Evolutionary conservation across 2,888 invertebrate genomes (phyloP), one percentile per base, ranked within the genome.

Genomic region (Smittia aterrima): DNA sequence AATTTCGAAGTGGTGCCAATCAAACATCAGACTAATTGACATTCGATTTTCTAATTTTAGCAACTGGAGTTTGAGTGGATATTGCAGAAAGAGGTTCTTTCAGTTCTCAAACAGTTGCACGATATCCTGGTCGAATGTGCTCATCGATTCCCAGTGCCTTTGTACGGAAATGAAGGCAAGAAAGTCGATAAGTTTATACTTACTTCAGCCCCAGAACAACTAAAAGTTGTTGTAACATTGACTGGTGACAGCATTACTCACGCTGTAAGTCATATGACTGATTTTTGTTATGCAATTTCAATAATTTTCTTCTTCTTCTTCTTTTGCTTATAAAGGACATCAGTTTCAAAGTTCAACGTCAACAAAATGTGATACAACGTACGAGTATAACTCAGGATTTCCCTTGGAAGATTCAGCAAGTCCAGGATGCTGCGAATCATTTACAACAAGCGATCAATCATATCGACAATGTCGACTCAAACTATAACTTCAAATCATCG

Each of bases 21-120:
- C 54, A 71, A 16, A 16, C 53, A 71, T 71, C 54, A 71, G 27
- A 27, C 54, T 62, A 58, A 58, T 76, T 77, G 68, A 72, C 71
- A 74, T 62, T 38, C 72, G 47, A 74, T 76, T 77, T 76, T 75
- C 75, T 54, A 68, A 76, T 87, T 87, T 77, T 83, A 95, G 95
- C 94, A 95, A 89, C 90, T 92, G 83, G 95, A 96, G 85, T 95
- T 95, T 82, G 94, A 95, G 85, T 96, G 96, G 96, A 92, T 96
- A 71, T 86, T 96, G 75, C 90, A 92, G 77, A 91, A 93, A 81
- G 95, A 96, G 84, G 94, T 95, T 72, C 94, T 94, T 82, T 89
- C 92, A 75, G 92, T 94, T 79, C 85, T 96, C 79, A 91, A 90
- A 79, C 93, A 95, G 82, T 87, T 95, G 66, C 92, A 92, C 80